Evolutionary conservation across 2,113 vertebrate genomes (phyloP).

Genomic region (Peromyscus leucopus): DNA sequence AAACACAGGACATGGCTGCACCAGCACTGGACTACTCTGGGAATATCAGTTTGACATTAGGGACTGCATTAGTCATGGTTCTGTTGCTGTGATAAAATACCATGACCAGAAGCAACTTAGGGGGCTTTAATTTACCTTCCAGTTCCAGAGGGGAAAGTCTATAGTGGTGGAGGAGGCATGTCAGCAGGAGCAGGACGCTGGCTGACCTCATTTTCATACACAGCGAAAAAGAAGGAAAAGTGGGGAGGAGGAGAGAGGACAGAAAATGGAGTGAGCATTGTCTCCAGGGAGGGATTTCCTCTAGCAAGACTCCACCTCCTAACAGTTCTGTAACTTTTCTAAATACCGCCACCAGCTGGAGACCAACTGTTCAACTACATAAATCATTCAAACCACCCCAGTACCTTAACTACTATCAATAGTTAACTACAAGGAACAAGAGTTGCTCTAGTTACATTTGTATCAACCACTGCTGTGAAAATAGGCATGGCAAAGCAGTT

Average conservation of each 20-base stretch:
- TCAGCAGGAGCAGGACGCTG: not conserved
- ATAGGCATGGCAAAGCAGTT: not conserved
- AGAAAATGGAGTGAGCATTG: not conserved
- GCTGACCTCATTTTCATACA: not conserved
- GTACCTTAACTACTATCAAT: not conserved
- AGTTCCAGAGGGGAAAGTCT: not conserved
- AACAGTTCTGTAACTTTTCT: not conserved
- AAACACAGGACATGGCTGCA: not conserved
- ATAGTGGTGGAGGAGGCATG: not conserved
- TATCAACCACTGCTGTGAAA: too few relatives aligned
- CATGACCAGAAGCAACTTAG: not conserved
- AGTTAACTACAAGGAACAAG: not conserved
- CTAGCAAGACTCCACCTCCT: not conserved
- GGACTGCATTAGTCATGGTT: not conserved
- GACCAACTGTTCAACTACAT: not conserved
- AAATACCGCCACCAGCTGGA: not conserved
- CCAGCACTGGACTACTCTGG: slow-evolving; percentile 43
- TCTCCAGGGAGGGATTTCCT: not conserved
- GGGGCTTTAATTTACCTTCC: not conserved
- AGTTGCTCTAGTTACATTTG: not conserved
- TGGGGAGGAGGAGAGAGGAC: too few relatives aligned
- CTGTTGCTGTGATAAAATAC: not conserved
- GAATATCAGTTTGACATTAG: slow-evolving; percentile 62
- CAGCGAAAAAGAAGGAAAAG: not conserved
- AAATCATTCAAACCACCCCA: not conserved